A percentile compares a stretch with the other conserved stretches of the same genome.
Evolutionary conservation across 2,888 invertebrate genomes (phyloP).

Genomic region (Phymatocera aterrima): DNA sequence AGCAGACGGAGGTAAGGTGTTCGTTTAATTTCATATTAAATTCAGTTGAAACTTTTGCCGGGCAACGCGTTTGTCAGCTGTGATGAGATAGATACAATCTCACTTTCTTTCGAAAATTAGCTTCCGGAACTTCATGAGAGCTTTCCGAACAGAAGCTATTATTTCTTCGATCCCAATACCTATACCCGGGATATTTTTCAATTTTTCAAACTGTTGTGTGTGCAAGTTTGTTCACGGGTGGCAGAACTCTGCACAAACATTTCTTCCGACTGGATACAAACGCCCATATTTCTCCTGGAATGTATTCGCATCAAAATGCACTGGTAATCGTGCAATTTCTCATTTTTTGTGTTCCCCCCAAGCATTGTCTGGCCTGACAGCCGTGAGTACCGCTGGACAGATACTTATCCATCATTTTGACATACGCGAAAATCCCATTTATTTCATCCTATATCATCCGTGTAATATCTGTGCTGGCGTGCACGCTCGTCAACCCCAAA

Average conservation of each 20-base stretch:
- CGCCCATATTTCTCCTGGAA: neutral
- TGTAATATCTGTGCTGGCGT: neutral
- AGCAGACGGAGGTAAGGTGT: constrained; percentile 7
- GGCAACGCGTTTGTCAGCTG: neutral
- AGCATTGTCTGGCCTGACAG: constrained; percentile 17
- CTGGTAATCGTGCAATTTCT: constrained; percentile 19
- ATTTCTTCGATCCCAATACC: neutral
- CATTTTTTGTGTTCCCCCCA: neutral
- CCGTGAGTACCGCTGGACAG: neutral
- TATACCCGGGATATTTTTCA: constrained; percentile 6
- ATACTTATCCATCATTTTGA: constrained; percentile 28
- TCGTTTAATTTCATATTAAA: constrained; percentile 10
- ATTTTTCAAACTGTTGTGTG: neutral
- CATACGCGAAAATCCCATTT: neutral
- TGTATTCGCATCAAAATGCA: constrained; percentile 25
- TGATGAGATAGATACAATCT: neutral
- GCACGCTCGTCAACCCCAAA: neutral
- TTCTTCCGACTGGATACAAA: neutral
- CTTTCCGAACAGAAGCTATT: constrained; percentile 24
- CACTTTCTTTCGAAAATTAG: constrained; percentile 1
- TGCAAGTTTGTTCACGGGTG: neutral
- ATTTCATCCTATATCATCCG: neutral
- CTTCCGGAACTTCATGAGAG: constrained; percentile 8
- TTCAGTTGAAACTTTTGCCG: neutral
- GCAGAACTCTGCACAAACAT: neutral